Evolutionary conservation across 1,140 invertebrate genomes (phyloP).

Genomic region (Pissodes strobi): DNA sequence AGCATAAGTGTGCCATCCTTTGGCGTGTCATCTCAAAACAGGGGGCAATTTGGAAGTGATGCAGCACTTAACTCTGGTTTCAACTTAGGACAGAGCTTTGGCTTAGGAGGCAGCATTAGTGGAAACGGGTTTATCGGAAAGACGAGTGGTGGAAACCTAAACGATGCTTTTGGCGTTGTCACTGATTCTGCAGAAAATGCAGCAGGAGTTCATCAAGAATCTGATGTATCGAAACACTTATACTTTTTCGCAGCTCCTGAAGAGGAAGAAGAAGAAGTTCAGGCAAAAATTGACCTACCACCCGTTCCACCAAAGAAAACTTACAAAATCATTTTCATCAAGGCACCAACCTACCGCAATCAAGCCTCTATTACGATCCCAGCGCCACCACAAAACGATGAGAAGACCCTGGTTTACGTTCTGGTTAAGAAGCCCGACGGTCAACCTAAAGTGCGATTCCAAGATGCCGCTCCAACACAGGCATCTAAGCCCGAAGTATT

Average conservation of each 20-base stretch:
- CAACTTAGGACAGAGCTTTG: not conserved
- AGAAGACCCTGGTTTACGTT: conserved; percentile 86
- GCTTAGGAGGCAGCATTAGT: not conserved
- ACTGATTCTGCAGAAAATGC: conserved; percentile 1
- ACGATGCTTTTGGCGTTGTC: conserved; percentile 20
- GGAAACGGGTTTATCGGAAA: not conserved
- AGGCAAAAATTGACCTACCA: conserved; percentile 26
- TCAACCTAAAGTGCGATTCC: conserved; percentile 73
- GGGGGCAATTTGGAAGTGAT: not conserved
- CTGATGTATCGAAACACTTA: conserved; percentile 40
- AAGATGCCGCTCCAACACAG: conserved; percentile 72
- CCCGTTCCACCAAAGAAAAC: conserved; percentile 64
- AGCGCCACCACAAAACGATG: conserved; percentile 73
- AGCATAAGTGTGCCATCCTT: not conserved
- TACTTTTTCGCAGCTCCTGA: conserved; percentile 44
- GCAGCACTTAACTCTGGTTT: conserved; percentile 3
- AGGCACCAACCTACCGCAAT: conserved; percentile 77
- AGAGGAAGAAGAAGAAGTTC: conserved; percentile 31
- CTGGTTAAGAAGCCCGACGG: conserved; percentile 84
- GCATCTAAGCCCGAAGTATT: conserved; percentile 85
- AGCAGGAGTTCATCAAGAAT: not conserved
- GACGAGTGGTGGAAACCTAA: conserved; percentile 13
- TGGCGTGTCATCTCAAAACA: not conserved
- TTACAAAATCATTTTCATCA: conserved; percentile 89
- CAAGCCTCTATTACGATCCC: conserved; percentile 68